phyloP scores from a whole-genome alignment of 2,888 invertebrate species.

The Aphelenchoides bicaudatus region DNA sequence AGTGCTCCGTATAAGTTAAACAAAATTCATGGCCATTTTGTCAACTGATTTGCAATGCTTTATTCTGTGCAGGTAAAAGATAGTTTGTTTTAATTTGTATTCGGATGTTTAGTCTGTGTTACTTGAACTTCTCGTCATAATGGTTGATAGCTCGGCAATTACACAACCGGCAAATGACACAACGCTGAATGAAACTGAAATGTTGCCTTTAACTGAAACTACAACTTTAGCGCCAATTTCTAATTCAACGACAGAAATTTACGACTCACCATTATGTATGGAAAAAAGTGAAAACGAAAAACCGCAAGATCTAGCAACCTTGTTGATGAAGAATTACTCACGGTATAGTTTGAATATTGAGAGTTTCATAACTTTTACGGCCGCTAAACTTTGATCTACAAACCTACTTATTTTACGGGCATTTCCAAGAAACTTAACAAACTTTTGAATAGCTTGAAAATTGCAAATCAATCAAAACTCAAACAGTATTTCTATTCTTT shows the following conservation, averaged over 20 bases:
- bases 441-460: no score
- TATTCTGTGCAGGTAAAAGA: conserved; percentile 27
- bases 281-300: conserved; percentile 32
- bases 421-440: no score
- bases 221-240: not conserved
- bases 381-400: no score
- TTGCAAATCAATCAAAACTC: no score
- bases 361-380: no score
- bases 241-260: conserved; percentile 11
- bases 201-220: not conserved
- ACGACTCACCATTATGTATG: conserved; percentile 16
- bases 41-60: no score
- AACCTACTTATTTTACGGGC: no score
- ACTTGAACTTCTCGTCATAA: conserved; percentile 27
- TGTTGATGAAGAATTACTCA: conserved; percentile 54
- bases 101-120: conserved; percentile 30
- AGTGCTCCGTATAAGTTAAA: no score
- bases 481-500: no score
- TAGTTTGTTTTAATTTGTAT: not conserved
- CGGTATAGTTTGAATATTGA: conserved; percentile 34
- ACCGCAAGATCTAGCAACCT: conserved; percentile 49
- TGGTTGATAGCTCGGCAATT: conserved; percentile 18
- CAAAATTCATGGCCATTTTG: no score
- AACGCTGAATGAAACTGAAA: conserved; percentile 2
- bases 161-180: not conserved